Evolutionary conservation across 2,797 vertebrate species (phyloP).

Genomic region (Euthynnus affinis): DNA sequence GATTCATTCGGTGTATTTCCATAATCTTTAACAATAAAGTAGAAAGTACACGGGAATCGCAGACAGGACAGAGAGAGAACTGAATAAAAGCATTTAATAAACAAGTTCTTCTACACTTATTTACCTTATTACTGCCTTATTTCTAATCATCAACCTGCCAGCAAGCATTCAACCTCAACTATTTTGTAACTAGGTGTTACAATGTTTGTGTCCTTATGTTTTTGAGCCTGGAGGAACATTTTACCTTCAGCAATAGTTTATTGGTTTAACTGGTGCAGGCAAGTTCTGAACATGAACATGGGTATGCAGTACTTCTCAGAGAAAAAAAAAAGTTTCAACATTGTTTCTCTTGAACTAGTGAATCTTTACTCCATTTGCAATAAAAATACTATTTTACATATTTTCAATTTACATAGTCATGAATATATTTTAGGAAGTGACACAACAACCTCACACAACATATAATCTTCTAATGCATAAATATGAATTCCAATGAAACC

Average conservation of each 20-base stretch:
- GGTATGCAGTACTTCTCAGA: not conserved
- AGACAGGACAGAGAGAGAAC: not conserved
- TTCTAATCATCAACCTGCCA: not conserved
- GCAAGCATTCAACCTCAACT: not conserved
- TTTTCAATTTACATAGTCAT: not conserved
- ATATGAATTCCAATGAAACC: not conserved
- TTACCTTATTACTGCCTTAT: no score
- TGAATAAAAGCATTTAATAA: constrained; percentile 9
- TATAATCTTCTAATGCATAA: not conserved
- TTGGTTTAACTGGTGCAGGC: not conserved
- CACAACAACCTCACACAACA: not conserved
- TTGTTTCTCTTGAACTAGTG: not conserved
- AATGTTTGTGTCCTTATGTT: not conserved
- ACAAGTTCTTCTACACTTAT: constrained; percentile 4
- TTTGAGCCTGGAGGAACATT: not conserved
- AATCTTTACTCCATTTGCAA: not conserved
- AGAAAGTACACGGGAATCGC: constrained; percentile 20
- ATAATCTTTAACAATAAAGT: constrained; percentile 29
- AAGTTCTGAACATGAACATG: not conserved
- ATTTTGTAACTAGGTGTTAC: not conserved
- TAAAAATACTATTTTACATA: no score
- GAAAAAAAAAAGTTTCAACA: not conserved
- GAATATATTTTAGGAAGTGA: not conserved
- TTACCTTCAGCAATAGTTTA: not conserved
- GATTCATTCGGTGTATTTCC: constrained; percentile 25